Conservation (phyloP, 1,140 invertebrate genomes). For the Brachionus manjavacas region DNA sequence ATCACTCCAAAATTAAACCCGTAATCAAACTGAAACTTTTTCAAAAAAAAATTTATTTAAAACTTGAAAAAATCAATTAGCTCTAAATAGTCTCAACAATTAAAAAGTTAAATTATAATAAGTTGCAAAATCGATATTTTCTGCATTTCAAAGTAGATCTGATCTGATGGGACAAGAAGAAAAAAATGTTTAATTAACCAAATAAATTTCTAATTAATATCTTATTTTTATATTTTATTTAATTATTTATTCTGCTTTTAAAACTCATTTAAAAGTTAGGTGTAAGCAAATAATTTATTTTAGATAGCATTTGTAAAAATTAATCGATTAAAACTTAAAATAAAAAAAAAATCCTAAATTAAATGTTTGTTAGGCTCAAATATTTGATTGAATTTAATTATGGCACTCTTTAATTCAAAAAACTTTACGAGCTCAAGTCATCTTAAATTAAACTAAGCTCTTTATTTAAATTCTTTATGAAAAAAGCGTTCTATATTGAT, state of each 20-base stretch:
- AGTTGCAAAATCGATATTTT: neutral
- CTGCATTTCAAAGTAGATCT: neutral
- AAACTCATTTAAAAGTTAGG: neutral
- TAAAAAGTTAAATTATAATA: neutral
- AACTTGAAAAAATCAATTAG: neutral
- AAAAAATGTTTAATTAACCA: neutral
- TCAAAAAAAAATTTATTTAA: neutral
- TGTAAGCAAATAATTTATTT: too few relatives aligned
- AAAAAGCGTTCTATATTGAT: neutral
- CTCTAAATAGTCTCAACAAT: neutral
- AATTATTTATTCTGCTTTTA: neutral
- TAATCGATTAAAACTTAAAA: neutral
- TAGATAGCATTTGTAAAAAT: too few relatives aligned
- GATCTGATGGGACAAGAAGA: neutral
- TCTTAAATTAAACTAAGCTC: neutral
- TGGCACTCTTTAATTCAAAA: neutral
- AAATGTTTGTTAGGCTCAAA: neutral
- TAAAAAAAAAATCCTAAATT: neutral
- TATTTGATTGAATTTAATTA: neutral
- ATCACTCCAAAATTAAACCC: too few relatives aligned
- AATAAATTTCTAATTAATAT: neutral
- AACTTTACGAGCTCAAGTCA: neutral
- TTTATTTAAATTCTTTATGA: neutral
- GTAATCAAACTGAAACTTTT: neutral
- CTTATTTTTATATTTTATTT: neutral